A percentile compares a stretch with the other conserved stretches of the same genome.
Evolutionary conservation across 2,888 invertebrate genomes (phyloP).

Genomic region (Sycophila texana): DNA sequence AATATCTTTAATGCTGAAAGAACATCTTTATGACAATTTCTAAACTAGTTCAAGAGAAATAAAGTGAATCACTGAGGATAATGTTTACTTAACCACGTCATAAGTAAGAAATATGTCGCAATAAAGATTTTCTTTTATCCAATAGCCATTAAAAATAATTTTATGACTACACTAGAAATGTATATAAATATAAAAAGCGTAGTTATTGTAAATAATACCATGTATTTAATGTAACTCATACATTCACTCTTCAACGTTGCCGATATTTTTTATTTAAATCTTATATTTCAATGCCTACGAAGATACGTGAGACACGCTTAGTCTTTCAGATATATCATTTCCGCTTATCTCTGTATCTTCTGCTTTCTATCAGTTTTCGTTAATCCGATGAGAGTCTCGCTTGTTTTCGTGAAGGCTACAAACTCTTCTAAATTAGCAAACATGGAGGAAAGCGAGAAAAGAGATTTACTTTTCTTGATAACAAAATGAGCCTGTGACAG

Average conservation of each 20-base stretch:
- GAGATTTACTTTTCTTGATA: constrained; percentile 22
- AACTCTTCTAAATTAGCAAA: constrained; percentile 45
- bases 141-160: constrained; percentile 19
- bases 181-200: constrained; percentile 4
- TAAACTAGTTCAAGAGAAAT: too few species aligned
- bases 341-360: not conserved
- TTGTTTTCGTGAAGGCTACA: constrained; percentile 28
- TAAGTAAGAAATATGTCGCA: not conserved
- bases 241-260: constrained; percentile 25
- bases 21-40: constrained; percentile 38
- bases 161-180: not conserved
- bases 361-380: not conserved
- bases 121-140: constrained; percentile 29
- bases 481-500: constrained; percentile 23
- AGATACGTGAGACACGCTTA: constrained; percentile 22
- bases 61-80: too few species aligned
- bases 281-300: constrained; percentile 26
- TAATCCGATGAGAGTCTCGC: constrained; percentile 19
- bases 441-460: constrained; percentile 20
- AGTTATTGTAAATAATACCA: constrained; percentile 45
- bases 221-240: constrained; percentile 37
- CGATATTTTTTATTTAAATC: constrained; percentile 14
- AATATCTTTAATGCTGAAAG: constrained; percentile 24
- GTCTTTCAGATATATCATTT: constrained; percentile 1
- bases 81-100: too few species aligned